Evolutionary conservation across 2,888 invertebrate species (phyloP).

Genomic region (Tenthredo mesomela): DNA sequence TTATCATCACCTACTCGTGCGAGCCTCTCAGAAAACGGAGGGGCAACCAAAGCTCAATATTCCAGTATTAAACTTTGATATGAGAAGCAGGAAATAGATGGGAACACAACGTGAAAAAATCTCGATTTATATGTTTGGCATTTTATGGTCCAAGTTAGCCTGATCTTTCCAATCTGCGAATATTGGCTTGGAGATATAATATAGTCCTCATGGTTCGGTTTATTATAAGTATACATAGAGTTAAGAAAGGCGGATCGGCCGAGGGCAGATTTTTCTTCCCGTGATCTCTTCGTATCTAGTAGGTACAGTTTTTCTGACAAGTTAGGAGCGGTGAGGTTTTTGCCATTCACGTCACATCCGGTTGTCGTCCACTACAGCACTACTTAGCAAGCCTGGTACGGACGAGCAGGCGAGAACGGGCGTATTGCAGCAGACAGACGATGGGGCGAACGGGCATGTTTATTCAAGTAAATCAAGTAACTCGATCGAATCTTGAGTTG

Average conservation of each 20-base stretch:
- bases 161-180: neutral
- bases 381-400: slow-evolving; percentile 50
- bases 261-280: slow-evolving; percentile 38
- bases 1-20: neutral
- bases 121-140: neutral
- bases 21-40: neutral
- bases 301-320: slow-evolving; percentile 27
- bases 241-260: slow-evolving; percentile 27
- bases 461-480: slow-evolving; percentile 72
- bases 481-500: slow-evolving; percentile 42
- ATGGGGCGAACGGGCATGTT: slow-evolving; percentile 63
- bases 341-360: slow-evolving; percentile 73
- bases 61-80: neutral
- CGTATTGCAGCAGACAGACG: slow-evolving; percentile 19
- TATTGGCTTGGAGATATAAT: neutral
- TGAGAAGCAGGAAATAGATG: neutral
- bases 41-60: neutral
- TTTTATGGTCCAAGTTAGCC: neutral
- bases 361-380: slow-evolving; percentile 69
- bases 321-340: slow-evolving; percentile 65
- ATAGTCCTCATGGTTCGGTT: neutral
- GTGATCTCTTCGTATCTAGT: slow-evolving; percentile 35
- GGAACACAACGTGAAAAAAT: neutral
- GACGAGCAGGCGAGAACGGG: slow-evolving; percentile 18
- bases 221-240: neutral